These are phyloP conservation scores for Apodemus speciosus DNA, from an alignment of 2,113 vertebrate species.

Conservation along the genomic window DNA sequence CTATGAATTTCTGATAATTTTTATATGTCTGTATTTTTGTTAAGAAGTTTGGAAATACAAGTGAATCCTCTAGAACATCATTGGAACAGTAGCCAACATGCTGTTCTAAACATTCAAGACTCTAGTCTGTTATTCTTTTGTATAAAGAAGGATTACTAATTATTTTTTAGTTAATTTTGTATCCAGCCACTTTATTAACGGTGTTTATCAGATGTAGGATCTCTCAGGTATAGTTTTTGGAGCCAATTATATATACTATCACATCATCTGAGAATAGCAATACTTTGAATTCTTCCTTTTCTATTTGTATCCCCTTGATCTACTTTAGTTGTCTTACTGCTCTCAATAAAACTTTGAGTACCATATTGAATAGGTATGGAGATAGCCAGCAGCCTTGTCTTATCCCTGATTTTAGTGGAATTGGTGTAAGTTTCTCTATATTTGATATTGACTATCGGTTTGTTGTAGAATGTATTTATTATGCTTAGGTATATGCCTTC, in stretches of 20 bases:
- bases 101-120: background rate
- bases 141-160: background rate
- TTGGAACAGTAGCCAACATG: background rate
- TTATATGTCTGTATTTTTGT: slow-evolving; percentile 91
- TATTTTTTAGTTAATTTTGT: background rate
- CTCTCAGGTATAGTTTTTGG: background rate
- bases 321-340: background rate
- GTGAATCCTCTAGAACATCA: background rate
- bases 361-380: background rate
- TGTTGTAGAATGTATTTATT: too few species aligned
- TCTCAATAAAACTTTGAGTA: background rate
- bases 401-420: too few species aligned
- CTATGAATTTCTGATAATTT: slow-evolving; percentile 87
- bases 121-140: background rate
- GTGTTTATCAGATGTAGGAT: background rate
- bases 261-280: background rate
- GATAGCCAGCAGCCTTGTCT: background rate
- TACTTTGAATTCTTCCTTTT: background rate
- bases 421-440: too few species aligned
- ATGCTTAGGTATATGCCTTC: too few species aligned
- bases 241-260: background rate
- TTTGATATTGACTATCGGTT: too few species aligned
- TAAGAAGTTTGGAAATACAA: slow-evolving; percentile 92
- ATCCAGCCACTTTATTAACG: background rate
- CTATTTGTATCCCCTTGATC: background rate